phyloP scores from a whole-genome alignment of 2,113 vertebrate species.

The Pollachius pollachius region DNA sequence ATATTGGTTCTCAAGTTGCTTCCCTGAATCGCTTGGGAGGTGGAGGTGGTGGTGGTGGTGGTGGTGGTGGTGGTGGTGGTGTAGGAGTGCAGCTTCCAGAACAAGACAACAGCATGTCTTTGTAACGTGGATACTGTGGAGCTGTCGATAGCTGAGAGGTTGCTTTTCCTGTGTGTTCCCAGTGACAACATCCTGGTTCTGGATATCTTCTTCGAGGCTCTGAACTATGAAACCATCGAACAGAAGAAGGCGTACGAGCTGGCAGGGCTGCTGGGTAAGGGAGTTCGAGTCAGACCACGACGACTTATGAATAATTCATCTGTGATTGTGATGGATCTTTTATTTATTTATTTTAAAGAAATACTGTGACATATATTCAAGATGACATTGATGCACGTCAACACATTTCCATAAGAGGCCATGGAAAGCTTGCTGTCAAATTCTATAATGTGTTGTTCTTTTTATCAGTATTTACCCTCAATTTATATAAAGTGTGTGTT shows the following conservation, averaged over 20 bases:
- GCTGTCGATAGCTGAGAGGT: not conserved
- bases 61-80: conserved; percentile 2
- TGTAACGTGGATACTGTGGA: too few species aligned
- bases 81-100: not conserved
- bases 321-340: not conserved
- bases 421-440: not conserved
- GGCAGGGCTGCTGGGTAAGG: conserved; percentile 92
- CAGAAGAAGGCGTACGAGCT: conserved; percentile 98
- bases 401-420: conserved; percentile 28
- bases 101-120: too few species aligned
- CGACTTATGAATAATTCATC: not conserved
- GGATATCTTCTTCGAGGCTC: conserved; percentile 96
- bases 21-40: too few species aligned
- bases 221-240: conserved; percentile 98
- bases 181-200: conserved; percentile 98
- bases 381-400: conserved; percentile 32
- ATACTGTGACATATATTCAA: conserved; percentile 15
- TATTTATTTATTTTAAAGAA: not conserved
- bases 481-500: conserved; percentile 15
- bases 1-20: too few species aligned
- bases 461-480: not conserved
- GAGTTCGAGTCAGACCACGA: not conserved
- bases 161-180: conserved; percentile 39
- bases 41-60: too few species aligned
- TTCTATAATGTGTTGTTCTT: not conserved